Evolutionary conservation across 2,797 vertebrate genomes (phyloP).

Genomic region (Gallinago stenura): DNA sequence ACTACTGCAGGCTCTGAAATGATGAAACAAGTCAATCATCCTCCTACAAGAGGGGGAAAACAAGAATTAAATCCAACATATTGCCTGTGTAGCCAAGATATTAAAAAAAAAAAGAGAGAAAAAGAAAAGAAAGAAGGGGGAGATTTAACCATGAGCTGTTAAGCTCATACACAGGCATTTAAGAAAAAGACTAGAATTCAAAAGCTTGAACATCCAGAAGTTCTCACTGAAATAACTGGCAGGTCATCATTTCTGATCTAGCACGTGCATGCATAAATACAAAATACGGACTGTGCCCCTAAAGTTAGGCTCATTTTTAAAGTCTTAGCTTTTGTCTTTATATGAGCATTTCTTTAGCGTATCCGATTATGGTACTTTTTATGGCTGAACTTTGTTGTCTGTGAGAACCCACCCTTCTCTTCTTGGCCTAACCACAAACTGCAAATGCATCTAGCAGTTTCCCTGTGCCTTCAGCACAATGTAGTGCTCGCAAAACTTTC

Average conservation of each 20-base stretch:
- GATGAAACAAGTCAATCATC: neutral
- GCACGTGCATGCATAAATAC: neutral
- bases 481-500: neutral
- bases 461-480: neutral
- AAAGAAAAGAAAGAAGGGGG: rapidly evolving
- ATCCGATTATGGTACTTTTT: neutral
- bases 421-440: neutral
- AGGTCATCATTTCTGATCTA: neutral
- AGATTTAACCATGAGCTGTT: neutral
- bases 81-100: neutral
- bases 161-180: neutral
- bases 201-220: neutral
- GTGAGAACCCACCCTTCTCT: neutral
- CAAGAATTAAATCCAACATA: neutral
- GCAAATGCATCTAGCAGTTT: neutral
- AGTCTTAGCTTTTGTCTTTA: neutral
- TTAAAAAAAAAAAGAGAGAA: neutral
- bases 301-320: neutral
- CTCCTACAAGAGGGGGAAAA: neutral
- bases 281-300: neutral
- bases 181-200: neutral
- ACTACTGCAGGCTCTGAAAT: neutral
- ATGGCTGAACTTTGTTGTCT: neutral
- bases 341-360: neutral
- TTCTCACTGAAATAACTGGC: neutral